Base-by-base conservation (phyloP, 2,113 vertebrate species). In the Eclectus roratus region DNA sequence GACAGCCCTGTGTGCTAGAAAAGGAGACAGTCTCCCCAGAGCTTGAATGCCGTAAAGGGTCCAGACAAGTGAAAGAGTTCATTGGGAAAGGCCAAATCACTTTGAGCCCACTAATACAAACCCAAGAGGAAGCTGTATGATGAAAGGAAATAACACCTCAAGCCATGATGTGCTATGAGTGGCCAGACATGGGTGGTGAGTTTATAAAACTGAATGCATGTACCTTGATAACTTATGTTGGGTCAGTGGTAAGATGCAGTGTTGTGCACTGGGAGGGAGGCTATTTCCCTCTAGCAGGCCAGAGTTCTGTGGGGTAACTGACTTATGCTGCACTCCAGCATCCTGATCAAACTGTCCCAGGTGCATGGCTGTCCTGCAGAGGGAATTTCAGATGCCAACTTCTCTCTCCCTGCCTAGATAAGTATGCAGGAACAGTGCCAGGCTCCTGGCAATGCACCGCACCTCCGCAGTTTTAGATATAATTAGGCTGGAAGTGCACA, bases 381-480 rank as follows among this genome's bases (percentile, higher is more conserved):
- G 56, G 65, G 28, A 73, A 74, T 69, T 86, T 33, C 61, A 89
- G 65, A 91, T 43, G 47, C 29, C 70, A 86, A 1, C 81, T 74
- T 76, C 13, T 14, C 43, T 27, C 72, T 81, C 52, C 70, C 39
- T 63, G 61, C 47, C 65, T 93, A 61, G 58, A 88, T 55, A 81
- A 56, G 44, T 16, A 82, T n/a, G 52, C 88, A 89, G 91, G 91
- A 94, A 65, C 41, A 56, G 44, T 24, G 83, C 93, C 93, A 96
- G 37, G 73, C 56, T 93, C 70, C 82, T 86, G 56, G 65, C 44
- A 68, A 28, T 11, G 49, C 61, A 21, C 52, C 53, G 93, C 90
- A 91, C 80, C 92, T 93, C 96, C 92, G 93, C 77, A 65, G 93
- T 63, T 96, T 87, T 73, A 91, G 77, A 80, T 73, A 69, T 28